Evolutionary conservation across 1,140 invertebrate species (phyloP).

Genomic region (Cydia fagiglandana): DNA sequence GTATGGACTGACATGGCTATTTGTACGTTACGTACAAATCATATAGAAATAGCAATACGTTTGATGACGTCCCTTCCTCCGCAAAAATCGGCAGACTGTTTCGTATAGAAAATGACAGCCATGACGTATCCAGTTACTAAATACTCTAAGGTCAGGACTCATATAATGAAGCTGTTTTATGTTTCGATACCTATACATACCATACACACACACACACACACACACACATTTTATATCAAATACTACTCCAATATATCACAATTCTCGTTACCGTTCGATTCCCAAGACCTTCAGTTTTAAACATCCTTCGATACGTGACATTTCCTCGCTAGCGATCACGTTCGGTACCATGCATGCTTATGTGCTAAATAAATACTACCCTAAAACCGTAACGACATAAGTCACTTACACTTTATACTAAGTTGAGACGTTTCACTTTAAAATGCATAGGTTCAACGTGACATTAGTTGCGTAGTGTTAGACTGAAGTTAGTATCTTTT

Average conservation of each 20-base stretch:
- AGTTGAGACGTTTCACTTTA: neutral
- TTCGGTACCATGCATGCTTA: slow-evolving; percentile 5
- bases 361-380: neutral
- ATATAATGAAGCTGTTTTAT: too few species aligned
- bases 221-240: neutral
- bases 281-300: neutral
- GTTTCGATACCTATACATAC: too few species aligned
- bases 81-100: too few species aligned
- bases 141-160: too few species aligned
- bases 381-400: neutral
- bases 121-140: too few species aligned
- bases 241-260: neutral
- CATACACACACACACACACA: too few species aligned
- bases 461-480: neutral
- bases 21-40: too few species aligned
- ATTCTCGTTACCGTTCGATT: neutral
- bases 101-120: too few species aligned
- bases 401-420: neutral
- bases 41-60: too few species aligned
- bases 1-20: too few species aligned
- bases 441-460: neutral
- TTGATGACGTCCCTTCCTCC: too few species aligned
- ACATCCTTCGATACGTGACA: slow-evolving; percentile 13
- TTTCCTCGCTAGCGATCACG: slow-evolving; percentile 5
- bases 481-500: neutral